These are phyloP conservation scores for Numenius arquata DNA, from an alignment of 2,113 vertebrate species.

Conservation along the genomic window DNA sequence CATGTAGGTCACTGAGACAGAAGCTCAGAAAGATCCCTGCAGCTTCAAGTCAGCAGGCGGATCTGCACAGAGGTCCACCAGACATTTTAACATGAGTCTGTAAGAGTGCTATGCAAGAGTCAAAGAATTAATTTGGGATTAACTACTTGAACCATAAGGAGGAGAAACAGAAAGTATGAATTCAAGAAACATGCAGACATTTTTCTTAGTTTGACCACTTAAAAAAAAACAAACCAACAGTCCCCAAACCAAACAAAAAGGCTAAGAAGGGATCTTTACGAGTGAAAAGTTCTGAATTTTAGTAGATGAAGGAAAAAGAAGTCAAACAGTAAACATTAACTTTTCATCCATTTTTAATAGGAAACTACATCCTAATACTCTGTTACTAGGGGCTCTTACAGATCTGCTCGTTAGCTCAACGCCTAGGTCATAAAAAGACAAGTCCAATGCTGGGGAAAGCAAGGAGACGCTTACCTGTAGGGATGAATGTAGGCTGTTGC, in stretches of 20 bases:
- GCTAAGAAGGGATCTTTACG: background rate
- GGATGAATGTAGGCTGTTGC: constrained; percentile 90
- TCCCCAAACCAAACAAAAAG: background rate
- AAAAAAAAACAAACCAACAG: background rate
- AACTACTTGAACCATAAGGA: constrained; percentile 55
- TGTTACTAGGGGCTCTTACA: background rate
- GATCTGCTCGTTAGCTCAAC: background rate
- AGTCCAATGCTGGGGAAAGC: background rate
- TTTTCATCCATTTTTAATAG: constrained; percentile 8
- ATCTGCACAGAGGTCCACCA: background rate
- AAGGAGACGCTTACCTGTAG: constrained; percentile 82
- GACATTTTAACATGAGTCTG: constrained; percentile 15
- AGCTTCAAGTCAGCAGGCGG: background rate
- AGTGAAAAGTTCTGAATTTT: background rate
- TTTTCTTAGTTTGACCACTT: constrained; percentile 1
- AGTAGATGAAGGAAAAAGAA: background rate
- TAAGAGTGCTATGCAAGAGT: constrained; percentile 39
- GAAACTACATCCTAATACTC: background rate
- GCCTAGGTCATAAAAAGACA: background rate
- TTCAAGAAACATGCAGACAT: constrained; percentile 35
- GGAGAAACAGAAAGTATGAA: constrained; percentile 40
- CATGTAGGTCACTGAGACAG: constrained; percentile 3
- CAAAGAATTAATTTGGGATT: constrained; percentile 69
- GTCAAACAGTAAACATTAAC: background rate
- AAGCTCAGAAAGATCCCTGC: constrained; percentile 14